Evolutionary conservation across 2,113 vertebrate species (phyloP).

Genomic region (Aix galericulata): DNA sequence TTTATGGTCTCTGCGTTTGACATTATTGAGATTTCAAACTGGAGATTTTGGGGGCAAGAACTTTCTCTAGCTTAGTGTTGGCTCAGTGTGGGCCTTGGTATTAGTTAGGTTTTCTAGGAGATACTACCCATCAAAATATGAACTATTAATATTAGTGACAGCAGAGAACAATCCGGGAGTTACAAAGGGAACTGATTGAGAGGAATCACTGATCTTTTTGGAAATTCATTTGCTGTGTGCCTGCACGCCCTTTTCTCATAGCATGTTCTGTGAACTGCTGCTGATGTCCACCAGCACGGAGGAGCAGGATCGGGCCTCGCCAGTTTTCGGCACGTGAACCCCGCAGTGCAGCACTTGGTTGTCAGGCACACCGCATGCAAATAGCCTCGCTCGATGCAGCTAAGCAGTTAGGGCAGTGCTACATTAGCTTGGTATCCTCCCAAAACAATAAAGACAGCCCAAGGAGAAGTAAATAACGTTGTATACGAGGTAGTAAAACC

Average conservation of each 20-base stretch:
- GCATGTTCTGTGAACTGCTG: rapidly evolving
- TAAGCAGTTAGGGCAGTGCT: background rate
- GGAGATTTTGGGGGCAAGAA: background rate
- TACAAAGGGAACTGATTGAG: background rate
- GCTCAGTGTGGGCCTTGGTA: background rate
- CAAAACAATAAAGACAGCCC: slow-evolving; percentile 8
- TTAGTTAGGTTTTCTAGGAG: background rate
- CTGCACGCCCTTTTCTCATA: rapidly evolving
- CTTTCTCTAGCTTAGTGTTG: background rate
- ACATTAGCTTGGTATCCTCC: slow-evolving; percentile 3
- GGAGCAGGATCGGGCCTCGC: background rate
- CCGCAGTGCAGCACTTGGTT: background rate
- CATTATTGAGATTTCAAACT: background rate
- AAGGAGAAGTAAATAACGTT: slow-evolving; percentile 46
- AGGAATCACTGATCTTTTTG: background rate
- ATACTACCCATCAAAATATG: background rate
- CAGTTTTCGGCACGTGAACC: background rate
- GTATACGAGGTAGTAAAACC: slow-evolving; percentile 43
- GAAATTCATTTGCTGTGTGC: rapidly evolving
- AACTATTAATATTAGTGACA: background rate
- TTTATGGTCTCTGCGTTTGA: background rate
- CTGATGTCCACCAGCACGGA: rapidly evolving
- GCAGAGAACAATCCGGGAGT: background rate
- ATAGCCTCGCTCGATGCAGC: background rate
- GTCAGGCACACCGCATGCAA: background rate